Evolutionary conservation across 2,797 vertebrate genomes (phyloP), one percentile per base, ranked within the genome.

Genomic region (Hyperoplus immaculatus): DNA sequence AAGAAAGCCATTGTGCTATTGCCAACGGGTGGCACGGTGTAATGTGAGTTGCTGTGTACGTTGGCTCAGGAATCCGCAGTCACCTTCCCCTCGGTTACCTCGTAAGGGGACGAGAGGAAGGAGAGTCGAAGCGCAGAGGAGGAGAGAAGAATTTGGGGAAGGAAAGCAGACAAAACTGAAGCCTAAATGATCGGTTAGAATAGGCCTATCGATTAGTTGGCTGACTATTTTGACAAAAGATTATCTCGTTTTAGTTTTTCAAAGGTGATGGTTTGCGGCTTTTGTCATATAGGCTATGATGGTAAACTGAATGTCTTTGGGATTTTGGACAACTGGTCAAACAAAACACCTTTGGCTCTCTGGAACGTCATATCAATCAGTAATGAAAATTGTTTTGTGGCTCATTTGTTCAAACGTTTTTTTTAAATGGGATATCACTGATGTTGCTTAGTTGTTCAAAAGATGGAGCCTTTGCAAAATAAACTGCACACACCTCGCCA

Each of bases 1-100:
- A 94, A 94, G 93, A 88, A 87, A 42, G 69, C 88, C 91, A 90
- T 92, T 94, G 93, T 94, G 88, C 79, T 72, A 62, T 83, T 91
- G 91, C 93, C 93, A 93, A 60, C 62, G 83, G 88, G 90, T 94
- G 94, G 92, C 93, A 90, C 87, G 88, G 89, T 94, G 94, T 92
- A 94, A 95, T 84, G 89, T 84, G 94, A 95, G 93, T 89, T 87
- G 83, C 86, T 88, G 89, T 84, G 82, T 92, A 72, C 87, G 78
- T 92, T 90, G 88, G 92, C 93, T 88, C 87, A 84, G 83, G 88
- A 92, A 92, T 89, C 82, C 21, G 47, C 62, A 78, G 87, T 88
- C 89, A 88, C 84, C 77, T 85, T 90, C 88, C 84, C 61, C 73
- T 47, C 55, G 0, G 8, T 69, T 54, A 57, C 38, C 63, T 70